Evolutionary conservation across 2,113 vertebrate genomes (phyloP).

Genomic region (Origma solitaria): DNA sequence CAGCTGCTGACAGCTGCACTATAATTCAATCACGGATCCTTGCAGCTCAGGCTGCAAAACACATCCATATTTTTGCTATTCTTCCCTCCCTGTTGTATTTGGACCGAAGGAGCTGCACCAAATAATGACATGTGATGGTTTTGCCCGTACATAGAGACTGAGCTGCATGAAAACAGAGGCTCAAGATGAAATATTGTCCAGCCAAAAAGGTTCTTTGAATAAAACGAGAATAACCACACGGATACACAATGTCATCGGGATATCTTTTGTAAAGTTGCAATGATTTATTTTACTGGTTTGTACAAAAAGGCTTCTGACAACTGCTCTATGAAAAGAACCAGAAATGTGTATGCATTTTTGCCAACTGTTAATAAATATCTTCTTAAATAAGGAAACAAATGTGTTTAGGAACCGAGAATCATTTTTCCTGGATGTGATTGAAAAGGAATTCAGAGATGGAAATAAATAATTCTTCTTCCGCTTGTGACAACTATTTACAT

Average conservation of each 20-base stretch:
- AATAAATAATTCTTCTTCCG: constrained; percentile 75
- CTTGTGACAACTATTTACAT: constrained; percentile 77
- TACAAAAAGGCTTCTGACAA: constrained; percentile 70
- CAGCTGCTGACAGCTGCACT: constrained; percentile 82
- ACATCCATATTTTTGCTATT: constrained; percentile 40
- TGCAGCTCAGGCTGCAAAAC: constrained; percentile 54
- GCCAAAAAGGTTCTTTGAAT: background rate
- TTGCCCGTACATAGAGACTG: background rate
- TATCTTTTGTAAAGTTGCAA: constrained; percentile 69
- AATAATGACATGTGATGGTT: background rate
- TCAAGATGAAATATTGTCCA: background rate
- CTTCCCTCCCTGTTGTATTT: background rate
- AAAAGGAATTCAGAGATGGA: constrained; percentile 63
- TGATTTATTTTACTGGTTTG: constrained; percentile 69
- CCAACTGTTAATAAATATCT: constrained; percentile 79
- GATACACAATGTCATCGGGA: background rate
- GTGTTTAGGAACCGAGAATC: constrained; percentile 50
- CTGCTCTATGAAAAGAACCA: constrained; percentile 58
- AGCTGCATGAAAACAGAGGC: background rate
- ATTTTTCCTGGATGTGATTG: constrained; percentile 33
- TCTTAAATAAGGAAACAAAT: constrained; percentile 79
- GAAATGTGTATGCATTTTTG: constrained; percentile 50
- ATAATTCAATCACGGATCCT: constrained; percentile 69
- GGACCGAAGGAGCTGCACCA: constrained; percentile 18
- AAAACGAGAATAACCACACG: constrained; percentile 42